Evolutionary conservation across 2,113 vertebrate species (phyloP).

Genomic region (Chauna torquata): DNA sequence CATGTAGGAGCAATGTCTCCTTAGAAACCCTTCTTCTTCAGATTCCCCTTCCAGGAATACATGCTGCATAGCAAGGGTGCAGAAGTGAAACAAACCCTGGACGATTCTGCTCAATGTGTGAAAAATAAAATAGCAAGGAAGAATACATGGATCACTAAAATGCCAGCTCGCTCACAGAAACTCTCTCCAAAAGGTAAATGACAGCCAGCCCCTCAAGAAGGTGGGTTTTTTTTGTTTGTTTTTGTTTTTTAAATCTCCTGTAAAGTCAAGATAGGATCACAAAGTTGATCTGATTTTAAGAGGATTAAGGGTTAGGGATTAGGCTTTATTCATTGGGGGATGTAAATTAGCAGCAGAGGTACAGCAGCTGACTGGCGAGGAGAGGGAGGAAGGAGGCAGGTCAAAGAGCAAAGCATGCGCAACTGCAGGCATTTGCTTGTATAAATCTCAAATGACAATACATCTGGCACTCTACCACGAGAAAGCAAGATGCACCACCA

Average conservation of each 20-base stretch:
- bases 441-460: slow-evolving; percentile 42
- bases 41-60: neutral
- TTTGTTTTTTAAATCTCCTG: neutral
- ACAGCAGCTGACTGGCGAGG: slow-evolving; percentile 26
- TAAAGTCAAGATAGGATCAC: slow-evolving; percentile 60
- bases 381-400: slow-evolving; percentile 25
- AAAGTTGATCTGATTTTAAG: slow-evolving; percentile 52
- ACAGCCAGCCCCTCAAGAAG: neutral
- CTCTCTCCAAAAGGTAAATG: neutral
- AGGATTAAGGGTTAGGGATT: slow-evolving; percentile 60
- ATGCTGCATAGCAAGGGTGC: neutral
- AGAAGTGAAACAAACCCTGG: neutral
- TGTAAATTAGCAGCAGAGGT: slow-evolving; percentile 29
- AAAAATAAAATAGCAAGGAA: neutral
- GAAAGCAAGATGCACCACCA: neutral
- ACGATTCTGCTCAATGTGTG: neutral
- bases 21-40: neutral
- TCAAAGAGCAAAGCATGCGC: slow-evolving; percentile 30
- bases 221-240: neutral
- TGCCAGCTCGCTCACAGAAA: neutral
- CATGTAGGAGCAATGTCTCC: neutral
- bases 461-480: neutral
- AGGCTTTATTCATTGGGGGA: slow-evolving; percentile 52
- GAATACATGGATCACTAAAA: neutral
- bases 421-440: neutral